Base-by-base conservation (phyloP, 1,140 invertebrate species). In the Drosophila tristis region DNA sequence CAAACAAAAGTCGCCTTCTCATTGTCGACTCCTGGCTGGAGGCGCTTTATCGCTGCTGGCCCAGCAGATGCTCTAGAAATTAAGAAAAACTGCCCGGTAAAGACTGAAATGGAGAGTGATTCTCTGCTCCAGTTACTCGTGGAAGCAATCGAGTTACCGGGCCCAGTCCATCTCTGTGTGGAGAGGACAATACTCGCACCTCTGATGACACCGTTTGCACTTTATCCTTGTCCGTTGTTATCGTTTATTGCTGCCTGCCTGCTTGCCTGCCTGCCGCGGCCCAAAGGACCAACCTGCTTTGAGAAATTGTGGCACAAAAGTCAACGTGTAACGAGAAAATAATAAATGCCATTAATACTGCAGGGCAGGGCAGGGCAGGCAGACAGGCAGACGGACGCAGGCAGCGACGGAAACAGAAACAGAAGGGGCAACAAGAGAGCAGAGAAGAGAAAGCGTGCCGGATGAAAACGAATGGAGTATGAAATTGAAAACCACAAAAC, bases 281-380 rank as follows among this genome's bases (percentile, higher is more conserved):
- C 20, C 68, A 29, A 58, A 59, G 49, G 54, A 49, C 57, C 35
- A 61, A 47, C 11, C 57, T 76, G 60, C 66, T 58, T 87, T 89
- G 79, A 89, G 79, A 89, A 87, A 87, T 87, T 89, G 79, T 86
- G 65, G 72, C 72, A 85, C 85, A 89, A 85, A 90, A 89, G 85
- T 90, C 84, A 89, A 89, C 80, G 85, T 85, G 80, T 89, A 89
- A 89, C 84, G 85, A 89, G 85, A 89, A 89, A 89, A 89, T 89
- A 89, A 89, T 89, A 89, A 89, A 89, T 89, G 85, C 86, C 74
- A 89, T 89, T 89, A 90, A 89, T 90, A 85, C 80, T 76, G 71
- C 13, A 31, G 63, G 63, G 31, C 15, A 20, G 35, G 16, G 16
- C 16, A 16, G 16, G 16, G 71, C 13, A 31, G 63, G 31, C 15